phyloP scores from a whole-genome alignment of 2,113 vertebrate genomes.

The Chaetorhynchus papuensis region DNA sequence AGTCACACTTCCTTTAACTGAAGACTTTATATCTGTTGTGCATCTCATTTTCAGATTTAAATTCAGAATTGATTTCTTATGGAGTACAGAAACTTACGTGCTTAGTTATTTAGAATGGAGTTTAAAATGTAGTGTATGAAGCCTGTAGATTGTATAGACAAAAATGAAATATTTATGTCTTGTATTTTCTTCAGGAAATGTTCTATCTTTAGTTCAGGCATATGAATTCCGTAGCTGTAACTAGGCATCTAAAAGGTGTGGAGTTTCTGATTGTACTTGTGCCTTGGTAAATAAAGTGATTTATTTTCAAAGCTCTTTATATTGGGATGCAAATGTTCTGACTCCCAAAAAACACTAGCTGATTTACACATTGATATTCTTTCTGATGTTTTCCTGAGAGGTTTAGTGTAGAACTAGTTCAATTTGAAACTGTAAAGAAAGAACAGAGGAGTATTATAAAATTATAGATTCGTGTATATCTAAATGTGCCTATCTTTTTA shows the following conservation, averaged over 20 bases:
- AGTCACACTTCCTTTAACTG: neutral
- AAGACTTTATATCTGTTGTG: neutral
- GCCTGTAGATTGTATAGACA: neutral
- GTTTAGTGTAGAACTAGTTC: neutral
- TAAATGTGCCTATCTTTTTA: neutral
- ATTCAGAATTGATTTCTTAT: neutral
- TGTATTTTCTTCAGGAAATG: neutral
- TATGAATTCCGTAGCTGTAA: neutral
- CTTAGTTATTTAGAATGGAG: neutral
- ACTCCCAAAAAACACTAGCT: neutral
- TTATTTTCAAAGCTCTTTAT: neutral
- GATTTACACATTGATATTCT: neutral
- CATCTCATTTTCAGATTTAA: neutral
- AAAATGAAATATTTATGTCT: neutral
- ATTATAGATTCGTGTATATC: neutral
- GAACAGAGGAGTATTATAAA: neutral
- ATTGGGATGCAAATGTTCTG: neutral
- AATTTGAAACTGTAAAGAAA: neutral
- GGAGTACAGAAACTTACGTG: neutral
- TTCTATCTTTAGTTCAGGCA: neutral
- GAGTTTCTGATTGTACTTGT: neutral
- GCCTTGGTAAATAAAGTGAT: neutral
- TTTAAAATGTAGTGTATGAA: neutral
- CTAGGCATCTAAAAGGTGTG: neutral
- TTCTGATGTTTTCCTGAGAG: neutral